Base-by-base conservation (phyloP, 2,113 vertebrate species). In the Chrysochloris asiatica region DNA sequence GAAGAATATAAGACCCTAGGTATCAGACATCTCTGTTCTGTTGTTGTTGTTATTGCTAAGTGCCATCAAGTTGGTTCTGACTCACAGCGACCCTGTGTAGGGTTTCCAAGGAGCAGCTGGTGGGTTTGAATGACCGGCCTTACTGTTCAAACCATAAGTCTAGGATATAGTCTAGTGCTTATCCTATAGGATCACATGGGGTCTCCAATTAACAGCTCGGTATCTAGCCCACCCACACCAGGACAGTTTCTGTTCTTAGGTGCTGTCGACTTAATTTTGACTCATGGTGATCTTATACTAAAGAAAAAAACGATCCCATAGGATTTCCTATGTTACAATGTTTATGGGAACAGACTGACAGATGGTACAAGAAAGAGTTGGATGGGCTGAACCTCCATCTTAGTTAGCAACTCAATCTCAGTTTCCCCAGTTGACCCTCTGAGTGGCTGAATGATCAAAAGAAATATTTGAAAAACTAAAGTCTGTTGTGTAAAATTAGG, bases 391-490 rank as follows among this genome's bases (percentile, higher is more conserved):
- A 38, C 36, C 67, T 16, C 59, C 59, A 63, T 14, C 38, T 69
- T 38, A 8, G n/a, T 19, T 69, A 38, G 17, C 19, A 36, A 13
- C 65, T 67, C 16, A 36, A 17, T 17, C 54, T 28, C 8, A 21
- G 14, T 45, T 47, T 9, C 4, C 36, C n/a, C 38, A 38, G 3
- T 33, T 73, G 61, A 28, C 12, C 1, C 12, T 7, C 36, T 11
- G 50, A 30, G 21, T 48, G 7, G 36, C 30, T 22, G 11, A 3
- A 36, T 63, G 47, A 76, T 54, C n/a, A 47, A 81, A 86, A 83
- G 65, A 90, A 82, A 65, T 59, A 36, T 28, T 36, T 73, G 28
- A 43, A 89, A 83, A 24, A 83, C 10, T 16, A 71, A 90, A 94
- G 8, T 19, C 21, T 47, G 11, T 54, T 73, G 17, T 33, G 24